Evolutionary conservation across 35 echinoderm and acorn worm species (phyloP).

Genomic region (Stichopus chloronotus): DNA sequence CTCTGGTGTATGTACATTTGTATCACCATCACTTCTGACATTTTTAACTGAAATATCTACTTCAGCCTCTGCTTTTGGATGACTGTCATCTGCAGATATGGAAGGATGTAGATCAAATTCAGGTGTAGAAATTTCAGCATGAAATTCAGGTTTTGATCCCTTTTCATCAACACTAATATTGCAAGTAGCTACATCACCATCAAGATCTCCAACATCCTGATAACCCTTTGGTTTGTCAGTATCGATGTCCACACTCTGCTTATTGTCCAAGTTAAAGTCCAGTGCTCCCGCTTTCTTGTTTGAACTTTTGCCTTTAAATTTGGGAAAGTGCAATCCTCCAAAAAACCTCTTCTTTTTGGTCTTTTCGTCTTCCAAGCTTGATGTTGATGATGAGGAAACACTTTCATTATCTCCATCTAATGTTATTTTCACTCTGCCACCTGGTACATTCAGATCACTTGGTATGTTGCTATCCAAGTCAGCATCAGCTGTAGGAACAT

Average conservation of each 20-base stretch:
- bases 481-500: not conserved
- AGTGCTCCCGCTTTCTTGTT: not conserved
- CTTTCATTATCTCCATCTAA: conserved; percentile 28
- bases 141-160: not conserved
- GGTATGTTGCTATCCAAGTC: not conserved
- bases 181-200: not conserved
- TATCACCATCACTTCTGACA: not conserved
- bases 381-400: not conserved
- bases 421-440: not conserved
- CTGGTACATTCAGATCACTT: not conserved
- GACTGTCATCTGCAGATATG: not conserved
- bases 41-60: not conserved
- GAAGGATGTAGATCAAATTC: not conserved
- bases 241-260: not conserved
- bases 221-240: not conserved
- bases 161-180: not conserved
- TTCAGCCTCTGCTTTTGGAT: not conserved
- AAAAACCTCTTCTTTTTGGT: conserved; percentile 4
- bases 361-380: not conserved
- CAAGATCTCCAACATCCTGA: not conserved
- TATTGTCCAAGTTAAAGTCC: not conserved
- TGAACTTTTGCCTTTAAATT: not conserved
- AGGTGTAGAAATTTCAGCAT: conserved; percentile 15
- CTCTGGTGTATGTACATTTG: not conserved
- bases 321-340: conserved; percentile 34